Evolutionary conservation across 2,888 invertebrate genomes (phyloP).

Genomic region (Sesia apiformis): DNA sequence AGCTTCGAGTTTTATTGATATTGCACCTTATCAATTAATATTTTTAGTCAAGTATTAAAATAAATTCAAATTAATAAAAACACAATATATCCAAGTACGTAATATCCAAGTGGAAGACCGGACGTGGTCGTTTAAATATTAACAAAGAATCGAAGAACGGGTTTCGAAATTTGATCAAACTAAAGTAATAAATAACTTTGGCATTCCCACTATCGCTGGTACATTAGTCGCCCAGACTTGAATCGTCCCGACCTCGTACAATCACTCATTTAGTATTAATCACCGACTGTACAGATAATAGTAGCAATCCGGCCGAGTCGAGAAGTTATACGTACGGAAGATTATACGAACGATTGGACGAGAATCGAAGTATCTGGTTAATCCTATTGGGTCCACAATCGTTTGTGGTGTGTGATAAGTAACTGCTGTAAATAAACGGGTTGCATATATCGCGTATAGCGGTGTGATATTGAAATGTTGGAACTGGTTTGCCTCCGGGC

Average conservation of each 20-base stretch:
- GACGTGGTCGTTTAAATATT: slow-evolving; percentile 1
- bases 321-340: neutral
- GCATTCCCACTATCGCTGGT: slow-evolving; percentile 37
- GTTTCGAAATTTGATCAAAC: slow-evolving; percentile 23
- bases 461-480: slow-evolving; percentile 69
- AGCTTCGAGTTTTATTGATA: neutral
- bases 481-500: slow-evolving; percentile 59
- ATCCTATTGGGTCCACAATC: slow-evolving; percentile 15
- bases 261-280: slow-evolving; percentile 26
- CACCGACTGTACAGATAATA: slow-evolving; percentile 24
- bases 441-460: slow-evolving; percentile 45
- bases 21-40: slow-evolving; percentile 2
- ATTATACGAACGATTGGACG: neutral
- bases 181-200: slow-evolving; percentile 32
- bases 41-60: neutral
- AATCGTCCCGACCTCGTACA: slow-evolving; percentile 14
- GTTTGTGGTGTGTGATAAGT: slow-evolving; percentile 24
- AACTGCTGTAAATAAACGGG: slow-evolving; percentile 37
- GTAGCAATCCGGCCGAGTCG: slow-evolving; percentile 17
- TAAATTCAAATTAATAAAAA: neutral
- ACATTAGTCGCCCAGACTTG: slow-evolving; percentile 16
- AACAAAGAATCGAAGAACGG: slow-evolving; percentile 8
- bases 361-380: slow-evolving; percentile 7
- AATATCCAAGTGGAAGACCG: neutral
- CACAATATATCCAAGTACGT: too few species aligned